phyloP scores from a whole-genome alignment of 1,140 invertebrate genomes.

The Meloidogyne hapla region DNA sequence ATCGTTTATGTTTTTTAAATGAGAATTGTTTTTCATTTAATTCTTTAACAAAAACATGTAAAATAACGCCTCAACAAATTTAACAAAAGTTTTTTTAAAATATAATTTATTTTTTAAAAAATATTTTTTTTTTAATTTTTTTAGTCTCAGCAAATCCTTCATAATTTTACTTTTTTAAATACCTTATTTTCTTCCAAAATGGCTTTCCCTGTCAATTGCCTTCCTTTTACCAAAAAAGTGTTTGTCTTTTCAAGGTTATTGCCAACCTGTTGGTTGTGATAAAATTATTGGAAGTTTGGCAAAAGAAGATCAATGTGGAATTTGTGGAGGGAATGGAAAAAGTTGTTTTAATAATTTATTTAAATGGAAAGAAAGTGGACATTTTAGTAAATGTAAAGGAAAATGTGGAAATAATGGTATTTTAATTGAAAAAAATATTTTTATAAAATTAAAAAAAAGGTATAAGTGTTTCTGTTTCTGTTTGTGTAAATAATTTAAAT shows the following conservation, averaged over 20 bases:
- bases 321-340: constrained; percentile 53
- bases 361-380: constrained; percentile 50
- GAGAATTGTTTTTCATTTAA: constrained; percentile 16
- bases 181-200: neutral
- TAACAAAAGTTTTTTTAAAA: too few species aligned
- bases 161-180: too few species aligned
- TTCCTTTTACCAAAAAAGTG: neutral
- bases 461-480: constrained; percentile 50
- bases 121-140: neutral
- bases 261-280: constrained; percentile 52
- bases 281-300: constrained; percentile 51
- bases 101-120: constrained; percentile 4
- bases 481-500: constrained; percentile 54
- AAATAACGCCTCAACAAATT: too few species aligned
- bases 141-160: neutral
- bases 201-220: neutral
- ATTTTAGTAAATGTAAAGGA: constrained; percentile 54
- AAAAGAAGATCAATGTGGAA: constrained; percentile 50
- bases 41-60: too few species aligned
- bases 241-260: constrained; percentile 6
- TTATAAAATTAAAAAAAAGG: constrained; percentile 28
- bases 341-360: constrained; percentile 48
- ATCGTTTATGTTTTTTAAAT: constrained; percentile 16
- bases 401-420: constrained; percentile 50
- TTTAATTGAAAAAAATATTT: neutral